Evolutionary conservation across 2,888 invertebrate species (phyloP), one percentile per base, ranked within the genome.

Genomic region (Scaeva pyrastri): DNA sequence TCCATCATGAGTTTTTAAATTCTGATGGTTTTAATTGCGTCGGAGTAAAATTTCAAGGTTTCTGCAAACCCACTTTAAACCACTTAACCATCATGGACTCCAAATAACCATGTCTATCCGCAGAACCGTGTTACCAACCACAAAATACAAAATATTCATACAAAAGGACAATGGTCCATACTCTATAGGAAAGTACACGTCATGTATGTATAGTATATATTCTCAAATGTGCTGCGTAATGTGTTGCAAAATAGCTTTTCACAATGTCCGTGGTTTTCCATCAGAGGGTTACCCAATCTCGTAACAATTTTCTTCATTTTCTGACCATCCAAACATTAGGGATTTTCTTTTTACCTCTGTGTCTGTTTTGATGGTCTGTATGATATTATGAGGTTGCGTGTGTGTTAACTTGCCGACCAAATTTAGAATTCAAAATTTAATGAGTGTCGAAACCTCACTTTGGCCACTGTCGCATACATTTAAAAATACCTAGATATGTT

Each of bases 391-490:
- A 7, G 0, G 21, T 11, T 8, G 12, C 10, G 39, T 10, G 12
- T 12, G 21, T 39, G 8, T 21, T 14, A 21, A 7, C 1, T 16
- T 19, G 21, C 41, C 68, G 23, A 48, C 52, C 66, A 66, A 72
- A 60, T 62, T n/a, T n/a, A 48, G 72, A 68, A 62, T 60, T 85
- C 55, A 76, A 85, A 85, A 76, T 80, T 79, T 80, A 84, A 75
- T 72, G 62, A 66, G 80, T 80, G 80, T 76, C 80, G 71, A 80
- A 85, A 85, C 75, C 80, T 79, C 75, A 85, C 48, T 60, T 62
- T 26, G 68, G 62, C 48, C 80, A 52, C 41, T 85, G 71, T 50
- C 62, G 50, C 26, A 79, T n/a, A n/a, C 50, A 66, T 66, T 71
- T 45, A 43, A 62, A 64, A 11, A 31, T 55, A 19, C 48, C 48